Conservation (phyloP, 2,888 invertebrate genomes). For the Aspidiotus rigidus region DNA sequence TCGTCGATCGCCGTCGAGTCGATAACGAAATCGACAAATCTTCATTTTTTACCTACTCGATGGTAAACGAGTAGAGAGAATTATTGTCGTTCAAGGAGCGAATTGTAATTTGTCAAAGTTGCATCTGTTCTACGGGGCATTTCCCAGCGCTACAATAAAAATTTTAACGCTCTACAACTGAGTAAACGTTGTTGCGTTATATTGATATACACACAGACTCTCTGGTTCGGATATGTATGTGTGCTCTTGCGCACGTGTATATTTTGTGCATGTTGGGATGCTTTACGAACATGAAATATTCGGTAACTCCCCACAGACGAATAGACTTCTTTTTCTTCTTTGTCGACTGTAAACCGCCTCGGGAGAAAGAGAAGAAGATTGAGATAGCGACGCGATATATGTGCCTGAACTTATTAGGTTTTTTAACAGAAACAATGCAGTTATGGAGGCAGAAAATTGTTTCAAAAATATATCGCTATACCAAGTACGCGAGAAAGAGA, state of each 20-base stretch:
- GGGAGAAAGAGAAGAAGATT: conserved; percentile 14
- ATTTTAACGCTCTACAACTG: conserved; percentile 15
- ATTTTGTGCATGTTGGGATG: not conserved
- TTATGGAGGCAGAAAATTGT: conserved; percentile 18
- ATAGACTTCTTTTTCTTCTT: conserved; percentile 3
- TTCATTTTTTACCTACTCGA: conserved; percentile 4
- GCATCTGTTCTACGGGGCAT: conserved; percentile 17
- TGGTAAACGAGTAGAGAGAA: conserved; percentile 1
- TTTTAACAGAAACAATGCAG: conserved; percentile 13
- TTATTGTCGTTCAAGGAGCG: not conserved
- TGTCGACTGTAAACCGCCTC: conserved; percentile 9
- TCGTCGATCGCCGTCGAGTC: no score
- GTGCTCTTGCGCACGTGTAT: not conserved
- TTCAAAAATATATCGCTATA: conserved; percentile 8
- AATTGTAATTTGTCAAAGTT: conserved; percentile 23
- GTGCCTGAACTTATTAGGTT: conserved; percentile 16
- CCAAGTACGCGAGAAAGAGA: not conserved
- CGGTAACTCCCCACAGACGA: conserved; percentile 20
- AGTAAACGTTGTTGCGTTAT: not conserved
- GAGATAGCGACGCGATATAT: conserved; percentile 5
- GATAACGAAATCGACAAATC: not conserved
- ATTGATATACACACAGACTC: no score
- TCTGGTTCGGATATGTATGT: not conserved
- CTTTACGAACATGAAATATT: conserved; percentile 18
- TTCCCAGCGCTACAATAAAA: conserved; percentile 21